Base-by-base conservation (phyloP, 1,140 invertebrate species). In the Oscheius sp. region DNA sequence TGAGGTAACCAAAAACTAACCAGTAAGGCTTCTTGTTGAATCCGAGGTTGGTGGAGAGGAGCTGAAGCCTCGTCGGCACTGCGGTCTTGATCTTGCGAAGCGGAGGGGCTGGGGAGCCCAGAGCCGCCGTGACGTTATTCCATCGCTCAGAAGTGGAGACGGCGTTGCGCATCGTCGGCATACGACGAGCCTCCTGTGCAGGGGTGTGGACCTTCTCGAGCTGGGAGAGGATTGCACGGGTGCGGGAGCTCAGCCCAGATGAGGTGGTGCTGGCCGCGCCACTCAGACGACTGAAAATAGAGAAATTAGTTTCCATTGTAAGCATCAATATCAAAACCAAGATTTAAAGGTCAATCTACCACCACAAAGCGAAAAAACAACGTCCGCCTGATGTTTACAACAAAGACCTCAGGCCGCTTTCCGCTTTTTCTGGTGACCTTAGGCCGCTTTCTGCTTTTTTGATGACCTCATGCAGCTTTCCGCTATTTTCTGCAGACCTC, bases 151-250 rank as follows among this genome's bases (percentile, higher is more conserved):
- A 55, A 28, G 32, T 36, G 1, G 32, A 3, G 32, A 62, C 18
- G 4, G 59, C 52, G 7, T 31, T n/a, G 13, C 70, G 38, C 13
- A 73, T 2, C 61, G 66, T 65, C 2, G 70, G 32, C 70, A 73
- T 52, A 28, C 62, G 7, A n/a, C 46, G 61, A 20, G 62, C 61
- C 31, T 73, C 70, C 35, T 62, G 46, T 15, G 70, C 70, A n/a
- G 70, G 70, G 2, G 70, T 73, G 45, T 55, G 62, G 4, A 62
- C 59, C 13, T 34, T 29, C 35, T 73, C 70, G 3, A 73, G 23
- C 23, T 58, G 26, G 7, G 26, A 32, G 28, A 73, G 46, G 29
- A 73, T 58, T n/a, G 62, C 70, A 35, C 45, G 36, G 13, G 70
- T 73, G 38, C 46, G 15, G 1, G 62, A 64, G 23, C 61, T 64